Percentiles rank a stretch among this genome's conserved stretches.
phyloP scores from a whole-genome alignment of 2,113 vertebrate genomes.

The Oryzias curvinotus region DNA sequence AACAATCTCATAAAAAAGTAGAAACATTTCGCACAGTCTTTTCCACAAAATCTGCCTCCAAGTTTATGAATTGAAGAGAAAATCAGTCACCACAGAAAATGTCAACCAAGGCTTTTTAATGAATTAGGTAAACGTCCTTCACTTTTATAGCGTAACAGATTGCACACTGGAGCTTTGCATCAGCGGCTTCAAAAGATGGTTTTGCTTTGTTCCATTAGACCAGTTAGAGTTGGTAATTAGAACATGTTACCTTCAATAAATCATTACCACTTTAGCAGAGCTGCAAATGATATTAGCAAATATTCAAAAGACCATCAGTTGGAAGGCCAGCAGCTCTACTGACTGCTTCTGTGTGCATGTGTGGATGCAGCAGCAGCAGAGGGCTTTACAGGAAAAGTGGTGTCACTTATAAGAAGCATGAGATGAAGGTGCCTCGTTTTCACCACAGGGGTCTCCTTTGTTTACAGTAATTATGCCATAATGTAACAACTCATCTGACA shows the following conservation, averaged over 20 bases:
- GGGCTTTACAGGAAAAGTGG: background rate
- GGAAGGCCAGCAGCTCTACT: slow-evolving; percentile 12
- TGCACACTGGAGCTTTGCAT: background rate
- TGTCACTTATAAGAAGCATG: background rate
- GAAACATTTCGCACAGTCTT: too few relatives aligned
- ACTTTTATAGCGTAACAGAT: background rate
- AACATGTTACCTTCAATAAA: slow-evolving; percentile 23
- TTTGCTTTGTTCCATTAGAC: slow-evolving; percentile 12
- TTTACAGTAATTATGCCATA: slow-evolving; percentile 21
- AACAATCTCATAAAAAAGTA: too few relatives aligned
- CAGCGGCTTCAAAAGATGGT: background rate
- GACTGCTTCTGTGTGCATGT: background rate
- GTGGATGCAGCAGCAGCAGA: background rate
- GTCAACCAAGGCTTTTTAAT: background rate
- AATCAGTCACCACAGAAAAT: background rate
- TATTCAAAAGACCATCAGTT: slow-evolving; percentile 6
- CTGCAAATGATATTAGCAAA: slow-evolving; percentile 20
- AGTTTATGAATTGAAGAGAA: background rate
- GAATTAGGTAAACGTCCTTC: slow-evolving; percentile 1
- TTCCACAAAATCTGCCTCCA: background rate
- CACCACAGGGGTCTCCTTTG: slow-evolving; percentile 14
- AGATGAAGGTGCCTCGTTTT: slow-evolving; percentile 1
- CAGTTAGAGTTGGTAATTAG: slow-evolving; percentile 14
- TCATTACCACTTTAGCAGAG: slow-evolving; percentile 1
- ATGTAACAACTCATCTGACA: slow-evolving; percentile 27